Percentiles rank a stretch among this genome's conserved stretches.
These are phyloP conservation scores for Lophura nycthemera DNA, from an alignment of 2,113 vertebrate species.

Conservation along the genomic window DNA sequence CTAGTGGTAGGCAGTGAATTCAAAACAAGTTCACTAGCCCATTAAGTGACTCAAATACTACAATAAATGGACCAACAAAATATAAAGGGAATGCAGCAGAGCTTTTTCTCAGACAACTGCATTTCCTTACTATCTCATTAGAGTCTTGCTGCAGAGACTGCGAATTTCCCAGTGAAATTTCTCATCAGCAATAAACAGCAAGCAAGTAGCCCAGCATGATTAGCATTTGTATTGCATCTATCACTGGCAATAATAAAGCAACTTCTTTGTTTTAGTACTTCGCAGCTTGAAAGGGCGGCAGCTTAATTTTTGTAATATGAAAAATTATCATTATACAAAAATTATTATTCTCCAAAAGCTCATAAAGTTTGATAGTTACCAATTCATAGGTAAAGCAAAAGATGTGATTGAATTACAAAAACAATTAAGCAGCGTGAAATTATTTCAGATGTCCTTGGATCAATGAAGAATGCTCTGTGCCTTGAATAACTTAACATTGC, in stretches of 20 bases:
- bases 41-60: slow-evolving; percentile 8
- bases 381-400: background rate
- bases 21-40: background rate
- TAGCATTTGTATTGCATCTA: background rate
- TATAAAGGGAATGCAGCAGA: slow-evolving; percentile 8
- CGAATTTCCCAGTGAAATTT: background rate
- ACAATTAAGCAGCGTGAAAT: background rate
- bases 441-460: background rate
- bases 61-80: slow-evolving; percentile 1
- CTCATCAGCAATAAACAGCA: background rate
- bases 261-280: background rate
- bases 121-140: slow-evolving; percentile 1
- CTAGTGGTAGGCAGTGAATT: background rate
- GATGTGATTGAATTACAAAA: background rate
- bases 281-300: background rate
- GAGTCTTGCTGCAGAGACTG: background rate
- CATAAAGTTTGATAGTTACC: background rate
- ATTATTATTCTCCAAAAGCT: background rate
- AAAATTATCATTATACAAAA: background rate
- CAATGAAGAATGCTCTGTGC: background rate
- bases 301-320: background rate
- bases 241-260: background rate
- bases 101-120: background rate
- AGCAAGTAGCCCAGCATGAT: background rate
- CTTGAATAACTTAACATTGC: background rate